Conservation (phyloP, 2,113 vertebrate species). For the Solea senegalensis region DNA sequence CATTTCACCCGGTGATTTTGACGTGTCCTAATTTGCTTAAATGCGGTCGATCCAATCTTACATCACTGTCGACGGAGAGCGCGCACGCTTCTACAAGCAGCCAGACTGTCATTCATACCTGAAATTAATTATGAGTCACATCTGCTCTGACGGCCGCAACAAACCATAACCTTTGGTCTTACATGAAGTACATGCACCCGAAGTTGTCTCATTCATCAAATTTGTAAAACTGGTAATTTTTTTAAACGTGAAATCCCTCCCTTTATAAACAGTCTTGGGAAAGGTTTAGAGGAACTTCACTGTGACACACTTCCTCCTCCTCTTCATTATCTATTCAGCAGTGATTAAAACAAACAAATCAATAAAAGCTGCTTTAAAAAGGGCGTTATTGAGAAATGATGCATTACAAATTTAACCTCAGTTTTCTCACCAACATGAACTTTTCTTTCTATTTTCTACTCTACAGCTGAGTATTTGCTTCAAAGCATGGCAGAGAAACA, state of each 20-base stretch:
- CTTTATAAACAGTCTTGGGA: not conserved
- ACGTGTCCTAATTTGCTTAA: constrained; percentile 40
- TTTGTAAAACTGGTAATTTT: constrained; percentile 28
- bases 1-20: constrained; percentile 38
- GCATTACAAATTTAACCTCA: not conserved
- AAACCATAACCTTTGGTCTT: constrained; percentile 36
- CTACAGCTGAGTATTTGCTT: no score
- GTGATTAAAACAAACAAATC: not conserved
- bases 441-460: no score
- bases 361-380: no score
- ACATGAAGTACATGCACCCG: constrained; percentile 25
- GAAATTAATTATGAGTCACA: constrained; percentile 60
- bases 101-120: constrained; percentile 64
- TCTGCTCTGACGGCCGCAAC: constrained; percentile 7
- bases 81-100: constrained; percentile 15
- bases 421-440: not conserved
- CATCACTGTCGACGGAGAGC: constrained; percentile 55
- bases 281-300: constrained; percentile 31
- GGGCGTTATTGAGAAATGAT: not conserved
- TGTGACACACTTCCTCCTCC: constrained; percentile 52
- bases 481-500: not conserved
- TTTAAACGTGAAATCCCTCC: constrained; percentile 41
- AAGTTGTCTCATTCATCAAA: constrained; percentile 41
- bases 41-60: constrained; percentile 56
- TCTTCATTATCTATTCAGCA: constrained; percentile 4